Base-by-base conservation (phyloP, 2,888 invertebrate genomes). In the Euphydryas editha region DNA sequence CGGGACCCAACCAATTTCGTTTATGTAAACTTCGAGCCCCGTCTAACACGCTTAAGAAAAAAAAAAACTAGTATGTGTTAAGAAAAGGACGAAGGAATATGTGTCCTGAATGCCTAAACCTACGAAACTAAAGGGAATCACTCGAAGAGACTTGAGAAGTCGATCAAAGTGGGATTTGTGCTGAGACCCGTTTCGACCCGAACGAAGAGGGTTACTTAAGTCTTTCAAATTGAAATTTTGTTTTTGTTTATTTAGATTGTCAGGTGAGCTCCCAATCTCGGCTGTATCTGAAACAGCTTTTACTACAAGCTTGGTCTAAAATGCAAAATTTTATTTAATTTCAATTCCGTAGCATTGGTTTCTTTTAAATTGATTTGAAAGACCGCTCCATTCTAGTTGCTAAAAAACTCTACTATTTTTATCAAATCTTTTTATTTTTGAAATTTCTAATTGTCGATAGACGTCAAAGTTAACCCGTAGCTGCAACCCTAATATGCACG, bases 131-230 rank as follows among this genome's bases (percentile, higher is more conserved):
- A 79, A 82, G 79, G 80, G 79, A 79, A 80, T 79, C 78, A 79
- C 76, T 79, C 75, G 77, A 77, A 74, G 78, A 76, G 75, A 76
- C 76, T 79, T 73, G 72, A 73, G 78, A 81, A 80, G 82, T 88
- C 90, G 88, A 88, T 90, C 89, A 87, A 87, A 89, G 81, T 82
- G 81, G 90, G 90, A 90, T 89, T 88, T 89, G 80, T 78, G 76
- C 75, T 74, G 81, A 81, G 81, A 81, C 81, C 82, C 80, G 78
- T 78, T 75, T 75, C 68, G 74, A 69, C 67, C 73, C 72, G 72
- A 71, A 72, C 69, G 70, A 72, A 70, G 75, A 75, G 76, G 76
- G 78, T 81, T 80, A 81, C 79, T 79, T 82, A 81, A 78, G 77
- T 76, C 76, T 75, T 76, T 73, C 76, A 83, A 87, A 88, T 87